Base-by-base conservation (phyloP, 2,797 vertebrate species). In the Pangasius sanitwongsei region DNA sequence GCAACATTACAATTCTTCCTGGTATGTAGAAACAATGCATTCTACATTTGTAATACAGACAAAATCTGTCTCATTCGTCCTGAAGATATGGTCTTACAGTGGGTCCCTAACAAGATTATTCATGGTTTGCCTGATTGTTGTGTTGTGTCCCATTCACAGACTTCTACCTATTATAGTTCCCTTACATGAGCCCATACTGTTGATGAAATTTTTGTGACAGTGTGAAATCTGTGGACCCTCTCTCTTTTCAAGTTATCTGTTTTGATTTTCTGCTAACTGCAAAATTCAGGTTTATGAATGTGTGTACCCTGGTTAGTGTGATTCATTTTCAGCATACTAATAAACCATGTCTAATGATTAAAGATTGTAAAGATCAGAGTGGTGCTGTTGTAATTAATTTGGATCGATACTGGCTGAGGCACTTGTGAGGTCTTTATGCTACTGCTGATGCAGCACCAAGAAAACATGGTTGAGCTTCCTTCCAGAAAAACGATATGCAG, bases 381-480 rank as follows among this genome's bases (percentile, higher is more conserved):
- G 0, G 86, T 94, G 61, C 94, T 94, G 94, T 92, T 94, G 94
- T 93, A 93, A 95, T 96, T 94, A 95, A 95, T 92, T 90, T 86
- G 83, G 94, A 96, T 95, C 94, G 92, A 95, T 95, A 92, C 88
- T 91, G 95, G 93, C 91, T 59, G 87, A 18, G 88, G 90, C 88
- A 83, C 83, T 91, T 81, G 91, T 57, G 89, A 90, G 93, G 92
- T 91, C 86, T 86, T 65, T 88, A 86, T 90, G 91, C 91, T 92
- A 91, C 87, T 69, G 95, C 95, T 96, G 95, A 96, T 90, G 92
- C 93, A 93, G 96, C 96, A 95, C 63, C 91, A 77, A 83, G 80
- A 91, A 53, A 28, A 80, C 48, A 94, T 82, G 89, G 93, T 93
- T 93, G 93, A 95, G 92, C 86, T 88, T 65, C 59, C 87, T 91